A percentile compares a stretch with the other conserved stretches of the same genome.
Conservation (phyloP, 2,797 vertebrate genomes). For the Anableps anableps region DNA sequence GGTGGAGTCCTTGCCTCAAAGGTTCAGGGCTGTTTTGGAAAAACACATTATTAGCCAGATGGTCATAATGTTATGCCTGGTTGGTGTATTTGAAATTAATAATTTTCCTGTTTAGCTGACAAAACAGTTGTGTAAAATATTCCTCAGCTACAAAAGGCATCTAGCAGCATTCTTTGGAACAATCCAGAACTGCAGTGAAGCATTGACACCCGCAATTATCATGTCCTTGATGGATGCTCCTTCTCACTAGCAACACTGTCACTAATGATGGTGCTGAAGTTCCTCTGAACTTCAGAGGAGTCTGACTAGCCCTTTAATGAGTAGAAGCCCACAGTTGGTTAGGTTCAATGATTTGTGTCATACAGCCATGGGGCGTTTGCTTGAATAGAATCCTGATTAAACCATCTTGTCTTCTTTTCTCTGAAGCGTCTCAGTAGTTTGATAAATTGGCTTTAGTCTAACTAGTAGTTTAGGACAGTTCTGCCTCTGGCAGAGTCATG, state of each 20-base stretch:
- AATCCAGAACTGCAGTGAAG: constrained; percentile 11
- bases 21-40: background rate
- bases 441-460: constrained; percentile 30
- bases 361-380: constrained; percentile 40
- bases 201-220: constrained; percentile 33
- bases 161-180: background rate
- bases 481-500: constrained; percentile 31
- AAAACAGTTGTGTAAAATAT: background rate
- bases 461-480: constrained; percentile 13
- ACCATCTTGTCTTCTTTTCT: constrained; percentile 17
- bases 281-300: constrained; percentile 42
- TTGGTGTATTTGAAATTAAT: background rate
- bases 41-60: background rate
- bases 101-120: background rate
- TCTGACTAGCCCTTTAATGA: constrained; percentile 51
- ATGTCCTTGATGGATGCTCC: constrained; percentile 1
- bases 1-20: background rate
- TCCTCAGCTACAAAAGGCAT: background rate
- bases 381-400: constrained; percentile 15
- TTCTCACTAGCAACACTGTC: constrained; percentile 13
- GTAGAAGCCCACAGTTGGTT: constrained; percentile 14
- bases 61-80: background rate
- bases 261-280: constrained; percentile 42
- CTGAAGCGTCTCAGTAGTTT: constrained; percentile 17
- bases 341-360: constrained; percentile 56